phyloP scores from a whole-genome alignment of 1,140 invertebrate species.

The Bemisia tabaci region DNA sequence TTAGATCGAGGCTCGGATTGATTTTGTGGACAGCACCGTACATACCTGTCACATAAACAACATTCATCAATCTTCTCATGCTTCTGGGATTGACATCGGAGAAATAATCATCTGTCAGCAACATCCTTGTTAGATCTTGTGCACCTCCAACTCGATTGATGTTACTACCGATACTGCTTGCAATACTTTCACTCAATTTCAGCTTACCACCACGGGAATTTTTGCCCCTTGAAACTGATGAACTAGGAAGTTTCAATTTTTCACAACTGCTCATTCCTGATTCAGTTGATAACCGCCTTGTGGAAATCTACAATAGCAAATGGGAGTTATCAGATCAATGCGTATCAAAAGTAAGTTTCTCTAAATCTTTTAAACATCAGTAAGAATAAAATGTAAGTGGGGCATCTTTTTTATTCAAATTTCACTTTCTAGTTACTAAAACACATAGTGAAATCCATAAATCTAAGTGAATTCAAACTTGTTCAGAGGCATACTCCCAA shows the following conservation, averaged over 20 bases:
- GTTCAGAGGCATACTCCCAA: too few species aligned
- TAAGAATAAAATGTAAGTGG: too few species aligned
- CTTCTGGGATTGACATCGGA: constrained; percentile 94
- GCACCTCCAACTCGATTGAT: constrained; percentile 55
- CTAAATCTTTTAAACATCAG: too few species aligned
- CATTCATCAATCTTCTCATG: constrained; percentile 93
- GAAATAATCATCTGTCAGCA: constrained; percentile 89
- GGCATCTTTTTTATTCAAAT: too few species aligned
- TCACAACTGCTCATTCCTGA: constrained; percentile 63
- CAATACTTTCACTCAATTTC: constrained; percentile 71
- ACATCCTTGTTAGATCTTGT: constrained; percentile 66
- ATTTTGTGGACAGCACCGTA: too few species aligned
- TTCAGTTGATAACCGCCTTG: constrained; percentile 58
- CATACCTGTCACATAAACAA: constrained; percentile 87
- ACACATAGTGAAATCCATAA: not conserved
- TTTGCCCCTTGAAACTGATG: constrained; percentile 5
- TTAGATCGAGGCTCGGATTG: too few species aligned
- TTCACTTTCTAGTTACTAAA: too few species aligned
- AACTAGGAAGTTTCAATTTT: constrained; percentile 36
- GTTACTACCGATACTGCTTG: constrained; percentile 77
- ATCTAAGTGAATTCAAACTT: constrained; percentile 1
- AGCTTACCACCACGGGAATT: constrained; percentile 38
- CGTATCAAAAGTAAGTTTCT: too few species aligned
- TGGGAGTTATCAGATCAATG: not conserved
- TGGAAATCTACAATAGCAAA: constrained; percentile 37